Conservation (phyloP, 2,888 invertebrate species). For the Congeria kusceri region DNA sequence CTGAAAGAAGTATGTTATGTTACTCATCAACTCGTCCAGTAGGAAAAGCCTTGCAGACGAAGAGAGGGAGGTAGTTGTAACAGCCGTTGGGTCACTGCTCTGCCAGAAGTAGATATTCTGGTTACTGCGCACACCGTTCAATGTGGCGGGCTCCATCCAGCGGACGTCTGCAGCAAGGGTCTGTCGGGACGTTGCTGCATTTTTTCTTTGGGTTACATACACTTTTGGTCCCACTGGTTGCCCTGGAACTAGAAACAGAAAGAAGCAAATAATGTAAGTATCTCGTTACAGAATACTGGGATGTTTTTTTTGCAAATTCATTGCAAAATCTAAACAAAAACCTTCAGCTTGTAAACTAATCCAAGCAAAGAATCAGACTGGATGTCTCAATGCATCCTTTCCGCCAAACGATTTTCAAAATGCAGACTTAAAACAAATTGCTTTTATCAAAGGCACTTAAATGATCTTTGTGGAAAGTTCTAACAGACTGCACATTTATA, state of each 20-base stretch:
- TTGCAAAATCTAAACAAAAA: no score
- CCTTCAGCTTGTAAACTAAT: no score
- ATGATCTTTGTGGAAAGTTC: no score
- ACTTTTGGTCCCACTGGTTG: slow-evolving; percentile 91
- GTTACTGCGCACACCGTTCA: slow-evolving; percentile 91
- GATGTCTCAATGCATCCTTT: no score
- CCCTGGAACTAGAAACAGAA: slow-evolving; percentile 88
- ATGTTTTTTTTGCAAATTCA: no score
- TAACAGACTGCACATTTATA: no score
- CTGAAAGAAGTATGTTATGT: slow-evolving; percentile 78
- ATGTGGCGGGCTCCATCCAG: slow-evolving; percentile 91
- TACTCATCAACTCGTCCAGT: slow-evolving; percentile 68
- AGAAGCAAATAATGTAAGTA: no score
- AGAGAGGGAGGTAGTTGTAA: slow-evolving; percentile 54
- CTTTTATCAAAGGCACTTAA: no score
- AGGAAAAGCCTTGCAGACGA: slow-evolving; percentile 75
- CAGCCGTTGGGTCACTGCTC: slow-evolving; percentile 45
- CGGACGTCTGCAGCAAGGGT: slow-evolving; percentile 89
- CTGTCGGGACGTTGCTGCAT: slow-evolving; percentile 70
- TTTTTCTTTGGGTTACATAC: slow-evolving; percentile 88
- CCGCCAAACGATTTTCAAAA: no score
- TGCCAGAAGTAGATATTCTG: slow-evolving; percentile 88
- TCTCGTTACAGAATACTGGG: no score
- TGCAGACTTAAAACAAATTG: no score
- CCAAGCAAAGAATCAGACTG: no score